Percentiles rank a stretch among this genome's conserved stretches.
These are phyloP conservation scores for Thera obeliscata DNA, from an alignment of 2,888 invertebrate genomes.

Conservation along the genomic window DNA sequence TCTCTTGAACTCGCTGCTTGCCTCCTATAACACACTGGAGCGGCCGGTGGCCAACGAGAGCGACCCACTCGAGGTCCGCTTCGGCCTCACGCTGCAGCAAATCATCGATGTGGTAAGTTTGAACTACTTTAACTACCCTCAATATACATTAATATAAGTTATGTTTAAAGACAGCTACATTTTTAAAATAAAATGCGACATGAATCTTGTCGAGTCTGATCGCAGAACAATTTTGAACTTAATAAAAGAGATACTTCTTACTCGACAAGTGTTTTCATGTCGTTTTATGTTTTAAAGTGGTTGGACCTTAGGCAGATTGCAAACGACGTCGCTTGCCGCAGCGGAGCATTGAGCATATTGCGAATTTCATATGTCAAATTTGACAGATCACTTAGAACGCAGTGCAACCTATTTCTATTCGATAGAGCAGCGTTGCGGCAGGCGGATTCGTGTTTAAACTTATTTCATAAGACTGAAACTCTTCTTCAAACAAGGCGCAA, in stretches of 20 bases:
- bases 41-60: conserved; percentile 96
- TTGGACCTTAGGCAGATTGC: background rate
- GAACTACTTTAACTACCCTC: background rate
- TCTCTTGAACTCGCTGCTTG: conserved; percentile 92
- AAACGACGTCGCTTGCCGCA: background rate
- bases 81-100: conserved; percentile 95
- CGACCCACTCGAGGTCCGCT: conserved; percentile 94
- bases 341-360: background rate
- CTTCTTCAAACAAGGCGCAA: background rate
- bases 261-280: background rate
- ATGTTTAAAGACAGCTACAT: background rate
- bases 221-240: background rate
- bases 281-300: background rate
- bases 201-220: background rate
- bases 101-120: conserved; percentile 97
- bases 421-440: no score
- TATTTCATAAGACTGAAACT: background rate
- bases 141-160: background rate
- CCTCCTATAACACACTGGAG: conserved; percentile 94
- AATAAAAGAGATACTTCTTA: background rate
- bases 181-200: background rate
- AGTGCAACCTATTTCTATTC: no score
- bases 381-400: background rate
- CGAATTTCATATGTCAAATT: background rate
- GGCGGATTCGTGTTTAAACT: no score